These are phyloP conservation scores for Alcedo quadribrachys DNA, from an alignment of 2,797 vertebrate genomes.

Conservation along the genomic window DNA sequence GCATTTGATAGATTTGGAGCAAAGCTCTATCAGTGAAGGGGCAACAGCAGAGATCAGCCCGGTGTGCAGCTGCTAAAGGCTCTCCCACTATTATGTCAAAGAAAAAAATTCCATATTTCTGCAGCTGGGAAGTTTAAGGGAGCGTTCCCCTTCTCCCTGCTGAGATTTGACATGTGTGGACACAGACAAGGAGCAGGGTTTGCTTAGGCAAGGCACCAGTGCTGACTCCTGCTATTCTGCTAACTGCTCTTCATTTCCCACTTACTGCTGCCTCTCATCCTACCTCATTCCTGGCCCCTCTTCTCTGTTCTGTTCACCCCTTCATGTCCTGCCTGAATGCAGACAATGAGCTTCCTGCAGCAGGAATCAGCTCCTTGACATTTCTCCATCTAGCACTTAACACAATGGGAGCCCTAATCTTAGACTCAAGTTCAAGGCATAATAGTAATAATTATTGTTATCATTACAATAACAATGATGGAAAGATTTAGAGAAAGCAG, in stretches of 20 bases:
- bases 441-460: slow-evolving; percentile 57
- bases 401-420: slow-evolving; percentile 49
- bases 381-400: not conserved
- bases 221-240: slow-evolving; percentile 60
- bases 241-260: not conserved
- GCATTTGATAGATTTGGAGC: not conserved
- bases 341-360: not conserved
- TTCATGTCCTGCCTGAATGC: slow-evolving; percentile 11
- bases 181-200: slow-evolving; percentile 51
- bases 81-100: not conserved
- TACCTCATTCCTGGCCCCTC: slow-evolving; percentile 54
- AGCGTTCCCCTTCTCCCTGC: slow-evolving; percentile 42
- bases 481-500: slow-evolving; percentile 56
- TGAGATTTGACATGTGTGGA: slow-evolving; percentile 64
- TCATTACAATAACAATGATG: slow-evolving; percentile 54
- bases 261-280: slow-evolving; percentile 8
- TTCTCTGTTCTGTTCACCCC: not conserved
- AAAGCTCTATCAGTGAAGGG: not conserved
- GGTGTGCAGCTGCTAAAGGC: not conserved
- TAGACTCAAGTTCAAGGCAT: slow-evolving; percentile 1
- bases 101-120: not conserved
- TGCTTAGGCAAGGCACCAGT: slow-evolving; percentile 63
- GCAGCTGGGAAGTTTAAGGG: slow-evolving; percentile 13
- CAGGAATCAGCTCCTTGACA: not conserved
- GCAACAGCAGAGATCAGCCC: not conserved